Evolutionary conservation across 2,888 invertebrate genomes (phyloP).

Genomic region (Melieria crassipennis): DNA sequence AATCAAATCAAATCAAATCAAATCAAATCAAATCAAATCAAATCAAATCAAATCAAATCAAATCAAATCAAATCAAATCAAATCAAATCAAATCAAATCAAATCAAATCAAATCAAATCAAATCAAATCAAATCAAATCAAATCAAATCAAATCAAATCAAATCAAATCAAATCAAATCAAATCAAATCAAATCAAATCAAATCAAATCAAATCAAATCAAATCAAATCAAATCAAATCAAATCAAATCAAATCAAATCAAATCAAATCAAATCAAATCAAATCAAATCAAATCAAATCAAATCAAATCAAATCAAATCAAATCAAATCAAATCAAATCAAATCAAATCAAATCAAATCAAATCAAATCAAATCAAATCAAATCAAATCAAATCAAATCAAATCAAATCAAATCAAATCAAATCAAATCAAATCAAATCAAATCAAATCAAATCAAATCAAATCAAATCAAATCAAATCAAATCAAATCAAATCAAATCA

Average conservation of each 20-base stretch:
- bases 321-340: neutral
- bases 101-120: neutral
- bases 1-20: neutral
- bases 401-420: neutral
- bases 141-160: conserved; percentile 2
- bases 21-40: neutral
- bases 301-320: conserved; percentile 1
- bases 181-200: neutral
- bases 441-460: neutral
- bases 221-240: conserved; percentile 2
- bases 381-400: neutral
- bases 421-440: neutral
- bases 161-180: neutral
- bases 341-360: neutral
- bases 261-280: neutral
- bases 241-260: neutral
- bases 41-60: neutral
- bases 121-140: neutral
- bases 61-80: neutral
- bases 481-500: conserved; percentile 2
- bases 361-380: neutral
- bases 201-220: neutral
- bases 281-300: neutral
- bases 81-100: neutral
- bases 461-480: neutral